These are phyloP conservation scores for Lates calcarifer DNA, from an alignment of 2,113 vertebrate genomes.

Conservation along the genomic window DNA sequence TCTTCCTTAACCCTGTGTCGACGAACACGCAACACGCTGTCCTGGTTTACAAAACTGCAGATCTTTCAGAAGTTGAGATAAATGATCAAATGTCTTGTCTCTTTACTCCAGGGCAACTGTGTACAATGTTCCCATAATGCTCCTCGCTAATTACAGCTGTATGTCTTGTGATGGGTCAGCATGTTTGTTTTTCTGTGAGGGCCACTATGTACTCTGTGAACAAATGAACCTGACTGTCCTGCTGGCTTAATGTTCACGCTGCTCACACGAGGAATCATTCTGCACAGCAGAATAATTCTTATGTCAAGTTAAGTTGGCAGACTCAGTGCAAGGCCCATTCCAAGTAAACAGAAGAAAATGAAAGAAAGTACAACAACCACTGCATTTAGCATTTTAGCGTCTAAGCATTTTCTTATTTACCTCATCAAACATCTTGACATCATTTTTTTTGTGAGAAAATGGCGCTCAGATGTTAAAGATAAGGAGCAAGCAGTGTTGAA, in stretches of 20 bases:
- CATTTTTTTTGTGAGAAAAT: too few species aligned
- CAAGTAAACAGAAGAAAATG: neutral
- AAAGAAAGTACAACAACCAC: neutral
- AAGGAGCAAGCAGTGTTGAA: too few species aligned
- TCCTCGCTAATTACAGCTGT: too few species aligned
- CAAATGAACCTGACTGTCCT: neutral
- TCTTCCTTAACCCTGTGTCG: neutral
- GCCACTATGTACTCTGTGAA: conserved; percentile 17
- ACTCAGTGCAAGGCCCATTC: neutral
- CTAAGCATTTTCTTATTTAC: too few species aligned
- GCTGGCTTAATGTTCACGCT: conserved; percentile 1
- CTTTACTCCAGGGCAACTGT: neutral
- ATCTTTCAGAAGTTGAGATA: neutral
- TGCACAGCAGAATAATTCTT: neutral
- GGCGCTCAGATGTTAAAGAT: too few species aligned
- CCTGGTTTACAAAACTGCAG: neutral
- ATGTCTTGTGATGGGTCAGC: neutral
- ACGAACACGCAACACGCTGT: too few species aligned
- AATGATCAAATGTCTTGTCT: neutral
- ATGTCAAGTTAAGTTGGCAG: neutral
- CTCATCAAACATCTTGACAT: too few species aligned
- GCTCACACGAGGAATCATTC: neutral
- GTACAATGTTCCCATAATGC: too few species aligned
- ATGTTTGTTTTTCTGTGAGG: conserved; percentile 33
- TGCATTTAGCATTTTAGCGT: too few species aligned